phyloP scores from a whole-genome alignment of 2,113 vertebrate species.

The Cyanoderma ruficeps region DNA sequence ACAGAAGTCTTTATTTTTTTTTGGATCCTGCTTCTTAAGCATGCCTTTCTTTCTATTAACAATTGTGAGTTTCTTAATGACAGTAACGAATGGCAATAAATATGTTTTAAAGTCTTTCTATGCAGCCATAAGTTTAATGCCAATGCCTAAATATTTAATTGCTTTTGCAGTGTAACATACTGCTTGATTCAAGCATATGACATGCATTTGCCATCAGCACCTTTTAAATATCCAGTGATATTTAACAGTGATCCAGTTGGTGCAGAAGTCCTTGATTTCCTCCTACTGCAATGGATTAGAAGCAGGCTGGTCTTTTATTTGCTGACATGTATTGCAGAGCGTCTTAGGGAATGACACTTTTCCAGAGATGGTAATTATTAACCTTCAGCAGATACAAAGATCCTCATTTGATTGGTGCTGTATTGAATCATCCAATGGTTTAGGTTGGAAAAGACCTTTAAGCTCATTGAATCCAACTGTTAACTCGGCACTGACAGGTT shows the following conservation, averaged over 20 bases:
- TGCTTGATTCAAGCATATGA: neutral
- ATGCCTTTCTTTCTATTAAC: neutral
- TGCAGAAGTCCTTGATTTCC: neutral
- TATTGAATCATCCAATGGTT: neutral
- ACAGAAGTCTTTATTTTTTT: neutral
- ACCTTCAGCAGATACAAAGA: neutral
- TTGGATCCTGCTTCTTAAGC: neutral
- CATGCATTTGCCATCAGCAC: neutral
- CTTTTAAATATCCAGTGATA: neutral
- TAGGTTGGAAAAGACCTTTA: neutral
- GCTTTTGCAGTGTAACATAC: neutral
- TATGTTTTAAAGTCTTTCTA: neutral
- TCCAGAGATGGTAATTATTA: neutral
- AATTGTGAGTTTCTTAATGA: neutral
- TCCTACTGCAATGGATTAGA: neutral
- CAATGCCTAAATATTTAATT: neutral
- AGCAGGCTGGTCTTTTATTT: neutral
- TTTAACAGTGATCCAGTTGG: neutral
- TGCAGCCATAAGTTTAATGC: neutral
- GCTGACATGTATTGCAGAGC: neutral
- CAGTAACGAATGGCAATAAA: fast-evolving
- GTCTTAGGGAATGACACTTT: neutral
- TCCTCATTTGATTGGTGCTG: neutral
- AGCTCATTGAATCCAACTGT: neutral
- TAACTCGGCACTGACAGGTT: neutral